Base-by-base conservation (phyloP, 2,888 invertebrate genomes). In the Nebria brevicollis region DNA sequence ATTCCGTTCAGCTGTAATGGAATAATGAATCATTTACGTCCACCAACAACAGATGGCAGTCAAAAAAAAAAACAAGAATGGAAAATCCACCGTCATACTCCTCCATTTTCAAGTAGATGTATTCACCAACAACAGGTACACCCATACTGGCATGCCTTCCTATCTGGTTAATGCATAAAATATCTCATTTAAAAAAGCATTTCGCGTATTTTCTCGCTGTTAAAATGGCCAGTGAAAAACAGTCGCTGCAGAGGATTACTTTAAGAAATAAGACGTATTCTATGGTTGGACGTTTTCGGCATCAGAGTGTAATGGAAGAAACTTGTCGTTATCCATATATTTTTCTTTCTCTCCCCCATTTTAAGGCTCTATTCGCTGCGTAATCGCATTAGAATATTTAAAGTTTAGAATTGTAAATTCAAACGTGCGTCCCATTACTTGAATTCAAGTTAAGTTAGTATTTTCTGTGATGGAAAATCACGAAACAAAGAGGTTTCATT, bases 141-240 rank as follows among this genome's bases (percentile, higher is more conserved):
- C 20, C 20, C 1, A 20, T 20, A 20, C 54, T 11, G 54, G 54
- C 54, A 5, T 54, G 13, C 8, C 34, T 34, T 34, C 5, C 34
- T 34, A 34, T 34, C 34, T 34, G 34, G 34, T 34, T 34, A 34
- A 54, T 25, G 15, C 13, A 8, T 66, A 25, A 26, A 70, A 25
- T 70, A 70, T 70, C 70, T 70, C 70, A 70, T 70, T 70, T 70
- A 70, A 20, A 70, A 70, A 25, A 11, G 25, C 66, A 66, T 66
- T 66, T 66, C 15, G 25, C 25, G 25, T 70, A 70, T 70, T 70
- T 70, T 26, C 70, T 15, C 34, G 70, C 3, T 25, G 70, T 70
- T 70, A 70, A 70, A 15, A 34, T 4, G 13, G 11, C 54, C 54
- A 54, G 13, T 54, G 8, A 13, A 11, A 43, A 3, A 13, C 54